phyloP scores from a whole-genome alignment of 2,797 vertebrate species.

The Antrozous pallidus region DNA sequence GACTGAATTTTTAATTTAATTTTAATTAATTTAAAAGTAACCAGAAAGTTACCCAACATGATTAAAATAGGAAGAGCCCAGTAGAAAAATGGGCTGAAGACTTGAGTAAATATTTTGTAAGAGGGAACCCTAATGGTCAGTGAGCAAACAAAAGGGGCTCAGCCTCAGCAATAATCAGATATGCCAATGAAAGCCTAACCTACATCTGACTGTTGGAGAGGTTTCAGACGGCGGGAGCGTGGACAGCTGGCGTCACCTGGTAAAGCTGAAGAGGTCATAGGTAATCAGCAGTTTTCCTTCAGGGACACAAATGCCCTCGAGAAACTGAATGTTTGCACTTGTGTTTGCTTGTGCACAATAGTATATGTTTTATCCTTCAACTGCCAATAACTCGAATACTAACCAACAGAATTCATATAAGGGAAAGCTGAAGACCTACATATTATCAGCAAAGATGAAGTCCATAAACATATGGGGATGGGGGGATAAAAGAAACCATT shows the following conservation, averaged over 20 bases:
- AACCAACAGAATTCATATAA: neutral
- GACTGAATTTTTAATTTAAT: neutral
- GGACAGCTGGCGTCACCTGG: no score
- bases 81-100: neutral
- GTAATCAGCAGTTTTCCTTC: no score
- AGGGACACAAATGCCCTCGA: neutral
- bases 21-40: neutral
- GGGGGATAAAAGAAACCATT: neutral
- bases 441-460: neutral
- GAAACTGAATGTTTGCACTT: neutral
- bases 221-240: no score
- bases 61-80: neutral
- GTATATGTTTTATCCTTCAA: neutral
- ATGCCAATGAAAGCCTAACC: neutral
- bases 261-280: neutral
- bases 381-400: neutral
- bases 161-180: neutral
- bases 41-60: neutral
- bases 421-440: neutral
- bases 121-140: neutral
- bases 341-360: neutral
- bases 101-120: neutral
- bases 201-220: neutral
- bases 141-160: neutral
- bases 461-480: no score